Base-by-base conservation (phyloP, 2,888 invertebrate genomes). In the Drosophila mimetica region DNA sequence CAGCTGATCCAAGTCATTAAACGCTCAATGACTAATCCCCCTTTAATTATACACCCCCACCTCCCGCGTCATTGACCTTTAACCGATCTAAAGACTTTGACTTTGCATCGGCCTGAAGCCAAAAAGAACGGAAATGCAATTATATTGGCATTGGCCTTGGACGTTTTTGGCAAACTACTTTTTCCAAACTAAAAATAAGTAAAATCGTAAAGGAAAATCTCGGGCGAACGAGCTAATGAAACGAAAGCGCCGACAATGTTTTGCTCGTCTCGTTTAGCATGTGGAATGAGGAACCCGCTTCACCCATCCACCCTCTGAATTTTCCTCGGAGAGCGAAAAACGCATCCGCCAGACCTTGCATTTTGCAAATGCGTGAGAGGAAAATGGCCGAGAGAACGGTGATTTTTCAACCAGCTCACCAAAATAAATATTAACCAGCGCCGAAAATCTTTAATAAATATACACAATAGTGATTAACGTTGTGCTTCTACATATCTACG, bases 141-240 rank as follows among this genome's bases (percentile, higher is more conserved):
- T 76, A 63, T 72, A 76, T 81, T 79, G 87, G 57, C 79, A 89
- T 85, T 89, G 84, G 87, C 84, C 84, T 85, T 85, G 84, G 84
- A 74, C 76, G 65, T 76, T 81, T 81, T 63, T 69, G 83, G 79
- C 86, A 79, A 55, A 87, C 69, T 74, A 83, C 76, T 61, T 61
- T 67, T 88, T 85, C 72, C 66, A 75, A 65, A 87, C 84, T 87
- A 89, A 81, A 85, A 89, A 85, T 85, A 85, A 89, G 87, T 84
- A 84, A 80, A 75, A 80, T 67, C 60, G 52, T 63, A 44, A 46
- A 67, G 41, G 61, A 64, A 64, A 67, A 64, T 67, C 64, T 52
- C 44, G 30, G 52, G 30, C 54, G 75, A 80, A 74, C 72, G 71
- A 61, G 53, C 37, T 58, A 61, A 75, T 34, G 61, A 82, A 81